phyloP scores from a whole-genome alignment of 1,140 invertebrate species.

The Hypothenemus hampei region DNA sequence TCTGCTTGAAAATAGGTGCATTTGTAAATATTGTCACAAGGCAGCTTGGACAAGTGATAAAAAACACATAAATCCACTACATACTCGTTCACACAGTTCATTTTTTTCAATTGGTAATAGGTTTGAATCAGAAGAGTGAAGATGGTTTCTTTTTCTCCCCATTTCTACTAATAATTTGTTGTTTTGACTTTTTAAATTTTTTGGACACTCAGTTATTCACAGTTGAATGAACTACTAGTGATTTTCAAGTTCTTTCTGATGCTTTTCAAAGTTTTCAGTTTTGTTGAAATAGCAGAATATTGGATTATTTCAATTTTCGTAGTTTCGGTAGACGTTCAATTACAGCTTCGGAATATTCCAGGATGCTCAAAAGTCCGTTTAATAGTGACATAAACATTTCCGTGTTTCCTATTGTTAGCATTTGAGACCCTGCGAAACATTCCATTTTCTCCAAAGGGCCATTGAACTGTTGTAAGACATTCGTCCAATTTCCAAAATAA shows the following conservation, averaged over 20 bases:
- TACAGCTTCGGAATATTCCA: slow-evolving; percentile 75
- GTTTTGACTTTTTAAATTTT: slow-evolving; percentile 93
- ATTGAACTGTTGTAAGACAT: slow-evolving; percentile 94
- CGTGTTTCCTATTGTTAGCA: slow-evolving; percentile 95
- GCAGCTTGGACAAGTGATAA: slow-evolving; percentile 92
- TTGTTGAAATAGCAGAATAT: slow-evolving; percentile 94
- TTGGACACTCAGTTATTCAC: slow-evolving; percentile 86
- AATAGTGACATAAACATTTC: slow-evolving; percentile 97
- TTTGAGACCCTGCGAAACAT: slow-evolving; percentile 82
- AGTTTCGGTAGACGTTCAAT: slow-evolving; percentile 89
- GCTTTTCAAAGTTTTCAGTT: slow-evolving; percentile 92
- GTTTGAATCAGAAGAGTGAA: slow-evolving; percentile 76
- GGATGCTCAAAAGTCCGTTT: slow-evolving; percentile 88
- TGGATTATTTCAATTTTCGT: slow-evolving; percentile 93
- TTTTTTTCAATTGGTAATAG: slow-evolving; percentile 90
- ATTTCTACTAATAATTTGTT: slow-evolving; percentile 94
- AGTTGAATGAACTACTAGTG: slow-evolving; percentile 94
- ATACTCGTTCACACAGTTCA: slow-evolving; percentile 84
- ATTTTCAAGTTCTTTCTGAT: slow-evolving; percentile 86
- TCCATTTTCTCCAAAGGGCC: slow-evolving; percentile 96
- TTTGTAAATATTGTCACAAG: slow-evolving; percentile 91
- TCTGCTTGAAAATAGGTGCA: slow-evolving; percentile 98
- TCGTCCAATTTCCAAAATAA: slow-evolving; percentile 85
- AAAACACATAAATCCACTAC: slow-evolving; percentile 92
- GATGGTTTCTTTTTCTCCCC: slow-evolving; percentile 83